Conservation (phyloP, 2,113 vertebrate species). For the Eurypyga helias region DNA sequence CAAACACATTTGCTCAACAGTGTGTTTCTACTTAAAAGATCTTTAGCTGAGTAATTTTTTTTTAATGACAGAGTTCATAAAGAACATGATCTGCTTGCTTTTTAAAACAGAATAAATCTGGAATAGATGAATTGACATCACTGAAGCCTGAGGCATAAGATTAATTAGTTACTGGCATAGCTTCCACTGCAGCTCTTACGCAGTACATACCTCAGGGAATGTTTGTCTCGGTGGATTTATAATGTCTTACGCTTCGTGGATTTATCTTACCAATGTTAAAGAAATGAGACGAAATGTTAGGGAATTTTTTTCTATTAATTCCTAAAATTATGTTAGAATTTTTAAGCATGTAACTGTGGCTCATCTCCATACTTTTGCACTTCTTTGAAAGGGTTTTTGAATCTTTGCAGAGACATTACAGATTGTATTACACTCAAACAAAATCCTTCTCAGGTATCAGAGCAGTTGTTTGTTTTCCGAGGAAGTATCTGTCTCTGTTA, state of each 20-base stretch:
- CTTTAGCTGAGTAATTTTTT: background rate
- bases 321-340: background rate
- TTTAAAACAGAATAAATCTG: conserved; percentile 9
- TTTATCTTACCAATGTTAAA: background rate
- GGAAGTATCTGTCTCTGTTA: background rate
- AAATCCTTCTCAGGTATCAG: background rate
- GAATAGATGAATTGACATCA: conserved; percentile 3
- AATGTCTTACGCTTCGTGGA: background rate
- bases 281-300: background rate
- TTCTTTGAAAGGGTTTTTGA: background rate
- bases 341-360: background rate
- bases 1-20: background rate
- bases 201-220: background rate
- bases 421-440: background rate
- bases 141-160: conserved; percentile 15
- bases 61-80: background rate
- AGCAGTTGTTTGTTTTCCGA: background rate
- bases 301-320: background rate
- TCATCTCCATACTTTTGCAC: background rate
- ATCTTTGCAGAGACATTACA: background rate
- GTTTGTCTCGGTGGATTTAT: conserved; percentile 20
- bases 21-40: background rate
- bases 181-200: background rate
- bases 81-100: background rate
- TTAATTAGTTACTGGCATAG: conserved; percentile 49